phyloP scores from a whole-genome alignment of 2,113 vertebrate genomes.

The Nerophis ophidion region DNA sequence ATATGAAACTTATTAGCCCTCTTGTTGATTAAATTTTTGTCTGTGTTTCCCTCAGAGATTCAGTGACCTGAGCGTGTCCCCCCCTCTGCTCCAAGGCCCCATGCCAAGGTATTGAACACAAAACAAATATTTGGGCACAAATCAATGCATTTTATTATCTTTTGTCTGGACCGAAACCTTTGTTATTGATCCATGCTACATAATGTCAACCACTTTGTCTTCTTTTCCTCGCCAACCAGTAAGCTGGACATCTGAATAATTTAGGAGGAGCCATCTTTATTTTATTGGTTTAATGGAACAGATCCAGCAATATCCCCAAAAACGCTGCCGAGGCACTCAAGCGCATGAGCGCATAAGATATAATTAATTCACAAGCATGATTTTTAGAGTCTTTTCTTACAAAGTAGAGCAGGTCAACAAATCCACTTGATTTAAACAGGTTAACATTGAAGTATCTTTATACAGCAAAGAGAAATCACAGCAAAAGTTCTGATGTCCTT shows the following conservation, averaged over 20 bases:
- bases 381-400: slow-evolving; percentile 4
- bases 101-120: slow-evolving; percentile 69
- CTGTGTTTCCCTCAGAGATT: slow-evolving; percentile 74
- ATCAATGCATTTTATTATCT: slow-evolving; percentile 8
- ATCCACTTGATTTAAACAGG: slow-evolving; percentile 1
- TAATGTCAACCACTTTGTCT: slow-evolving; percentile 12
- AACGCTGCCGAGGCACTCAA: background rate
- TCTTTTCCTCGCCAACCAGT: slow-evolving; percentile 20
- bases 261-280: slow-evolving; percentile 48
- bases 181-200: slow-evolving; percentile 13
- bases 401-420: slow-evolving; percentile 2
- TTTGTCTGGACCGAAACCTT: background rate
- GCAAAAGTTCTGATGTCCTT: too few relatives aligned
- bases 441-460: background rate
- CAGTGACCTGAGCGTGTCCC: slow-evolving; percentile 79
- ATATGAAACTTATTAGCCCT: background rate
- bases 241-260: slow-evolving; percentile 35
- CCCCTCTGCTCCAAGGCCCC: slow-evolving; percentile 74
- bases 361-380: background rate
- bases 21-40: background rate
- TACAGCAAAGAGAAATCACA: too few relatives aligned
- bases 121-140: slow-evolving; percentile 8
- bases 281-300: slow-evolving; percentile 53
- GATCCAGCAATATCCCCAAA: slow-evolving; percentile 19
- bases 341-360: background rate